Conservation (phyloP, 2,797 vertebrate genomes). For the Lithobates pipiens region DNA sequence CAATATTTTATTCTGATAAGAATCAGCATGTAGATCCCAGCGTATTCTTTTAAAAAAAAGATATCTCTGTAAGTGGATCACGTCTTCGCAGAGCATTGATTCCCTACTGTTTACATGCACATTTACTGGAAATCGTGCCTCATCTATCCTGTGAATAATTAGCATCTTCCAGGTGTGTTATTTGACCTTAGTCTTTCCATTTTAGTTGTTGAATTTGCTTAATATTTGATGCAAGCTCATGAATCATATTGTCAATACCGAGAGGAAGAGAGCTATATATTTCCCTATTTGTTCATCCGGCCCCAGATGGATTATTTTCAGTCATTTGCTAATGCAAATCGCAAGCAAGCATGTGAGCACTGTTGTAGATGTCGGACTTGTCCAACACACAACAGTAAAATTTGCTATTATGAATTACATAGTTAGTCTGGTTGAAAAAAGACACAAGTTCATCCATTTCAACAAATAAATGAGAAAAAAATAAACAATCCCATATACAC, state of each 20-base stretch:
- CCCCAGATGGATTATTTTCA: slow-evolving; percentile 63
- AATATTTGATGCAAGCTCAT: slow-evolving; percentile 69
- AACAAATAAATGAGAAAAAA: too few relatives aligned
- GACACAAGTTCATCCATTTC: too few relatives aligned
- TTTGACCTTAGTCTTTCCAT: slow-evolving; percentile 17
- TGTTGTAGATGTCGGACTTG: not conserved
- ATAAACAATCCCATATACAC: too few relatives aligned
- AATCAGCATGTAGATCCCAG: too few relatives aligned
- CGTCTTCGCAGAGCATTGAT: not conserved
- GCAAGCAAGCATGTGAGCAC: slow-evolving; percentile 30
- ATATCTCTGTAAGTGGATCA: not conserved
- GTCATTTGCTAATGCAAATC: slow-evolving; percentile 74
- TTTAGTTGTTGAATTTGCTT: slow-evolving; percentile 4
- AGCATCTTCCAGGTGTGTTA: slow-evolving; percentile 17
- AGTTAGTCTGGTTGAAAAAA: not conserved
- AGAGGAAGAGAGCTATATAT: slow-evolving; percentile 73
- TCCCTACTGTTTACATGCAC: not conserved
- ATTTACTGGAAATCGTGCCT: slow-evolving; percentile 1
- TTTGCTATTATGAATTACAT: not conserved
- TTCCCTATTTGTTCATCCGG: slow-evolving; percentile 73
- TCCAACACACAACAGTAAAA: not conserved
- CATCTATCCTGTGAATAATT: slow-evolving; percentile 11
- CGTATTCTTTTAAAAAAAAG: too few relatives aligned
- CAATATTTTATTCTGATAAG: too few relatives aligned
- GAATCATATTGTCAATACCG: slow-evolving; percentile 71